Base-by-base conservation (phyloP, 2,113 vertebrate genomes). In the Calyptomena viridis region DNA sequence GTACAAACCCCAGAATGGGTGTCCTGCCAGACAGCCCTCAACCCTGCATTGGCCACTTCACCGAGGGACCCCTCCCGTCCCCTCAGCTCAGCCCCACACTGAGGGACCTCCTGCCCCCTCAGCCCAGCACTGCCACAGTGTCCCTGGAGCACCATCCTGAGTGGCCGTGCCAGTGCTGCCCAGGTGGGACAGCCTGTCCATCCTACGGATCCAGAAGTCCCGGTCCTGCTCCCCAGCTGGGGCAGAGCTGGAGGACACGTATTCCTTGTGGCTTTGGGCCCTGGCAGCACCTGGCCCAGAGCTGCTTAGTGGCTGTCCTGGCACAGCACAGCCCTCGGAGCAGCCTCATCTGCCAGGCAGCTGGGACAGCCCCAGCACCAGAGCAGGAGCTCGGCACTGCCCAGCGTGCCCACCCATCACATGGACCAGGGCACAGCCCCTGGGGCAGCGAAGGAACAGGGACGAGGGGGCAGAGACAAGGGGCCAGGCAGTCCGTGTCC, bases 401-500 rank as follows among this genome's bases (percentile, higher is more conserved):
- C 31, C 23, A 12, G 35, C 1, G 4, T 3, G 4, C 56, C 50
- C 18, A 4, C 24, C 0, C 16, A 58, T 44, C n/a, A 42, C 4
- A 2, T 0, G 8, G 37, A 47, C 5, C 16, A 0, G 31, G 64
- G 44, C 46, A 24, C 37, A 21, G 84, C 22, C 71, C 60, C 5
- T 1, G 2, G 1, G 13, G 23, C n/a, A 35, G 31, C 19, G 9
- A 15, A 16, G 44, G 23, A 35, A 39, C 50, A 39, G 30, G 4
- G 49, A 14, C 20, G 18, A 35, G 19, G 44, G 20, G 46, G 33
- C 50, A 44, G 30, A 5, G 49, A 16, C 23, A 12, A 2, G 7
- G 17, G n/a, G 14, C 28, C 0, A 1, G 39, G 7, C 1, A 2
- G 25, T 14, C 23, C 3, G 0, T 8, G 25, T 5, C 12, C 9